phyloP scores from a whole-genome alignment of 2,888 invertebrate species.

The Brenthis daphne region DNA sequence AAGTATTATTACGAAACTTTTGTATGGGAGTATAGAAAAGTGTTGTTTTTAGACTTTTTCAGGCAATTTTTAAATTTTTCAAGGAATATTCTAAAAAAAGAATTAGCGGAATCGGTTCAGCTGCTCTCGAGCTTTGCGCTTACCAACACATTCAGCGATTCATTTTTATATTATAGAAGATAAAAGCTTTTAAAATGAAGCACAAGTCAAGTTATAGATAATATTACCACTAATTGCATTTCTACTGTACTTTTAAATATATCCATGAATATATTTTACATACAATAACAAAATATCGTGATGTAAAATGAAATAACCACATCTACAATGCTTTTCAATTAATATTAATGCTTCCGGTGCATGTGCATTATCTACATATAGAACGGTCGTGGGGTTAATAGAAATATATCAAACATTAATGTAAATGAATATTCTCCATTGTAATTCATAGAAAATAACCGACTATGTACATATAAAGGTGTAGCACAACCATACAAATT shows the following conservation, averaged over 20 bases:
- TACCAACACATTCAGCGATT: too few relatives aligned
- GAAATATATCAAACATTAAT: constrained; percentile 28
- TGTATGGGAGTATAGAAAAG: too few relatives aligned
- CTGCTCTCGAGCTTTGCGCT: too few relatives aligned
- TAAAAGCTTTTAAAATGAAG: neutral
- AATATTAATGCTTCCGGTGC: constrained; percentile 44
- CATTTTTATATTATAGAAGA: neutral
- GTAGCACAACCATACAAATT: neutral
- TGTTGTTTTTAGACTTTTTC: too few relatives aligned
- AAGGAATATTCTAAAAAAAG: too few relatives aligned
- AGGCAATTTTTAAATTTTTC: too few relatives aligned
- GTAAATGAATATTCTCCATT: constrained; percentile 20
- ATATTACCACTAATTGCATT: neutral
- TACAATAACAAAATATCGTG: constrained; percentile 41
- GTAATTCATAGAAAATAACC: constrained; percentile 16
- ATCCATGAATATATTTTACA: constrained; percentile 21
- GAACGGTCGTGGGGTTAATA: constrained; percentile 30
- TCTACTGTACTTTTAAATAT: constrained; percentile 8
- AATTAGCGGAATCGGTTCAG: too few relatives aligned
- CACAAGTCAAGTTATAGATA: too few relatives aligned
- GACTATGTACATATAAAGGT: neutral
- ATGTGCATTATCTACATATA: constrained; percentile 35
- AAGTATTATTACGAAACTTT: too few relatives aligned
- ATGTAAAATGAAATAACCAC: constrained; percentile 28
- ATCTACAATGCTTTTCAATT: constrained; percentile 42